Conservation (phyloP, 2,888 invertebrate species). For the Ectobius pallidus region DNA sequence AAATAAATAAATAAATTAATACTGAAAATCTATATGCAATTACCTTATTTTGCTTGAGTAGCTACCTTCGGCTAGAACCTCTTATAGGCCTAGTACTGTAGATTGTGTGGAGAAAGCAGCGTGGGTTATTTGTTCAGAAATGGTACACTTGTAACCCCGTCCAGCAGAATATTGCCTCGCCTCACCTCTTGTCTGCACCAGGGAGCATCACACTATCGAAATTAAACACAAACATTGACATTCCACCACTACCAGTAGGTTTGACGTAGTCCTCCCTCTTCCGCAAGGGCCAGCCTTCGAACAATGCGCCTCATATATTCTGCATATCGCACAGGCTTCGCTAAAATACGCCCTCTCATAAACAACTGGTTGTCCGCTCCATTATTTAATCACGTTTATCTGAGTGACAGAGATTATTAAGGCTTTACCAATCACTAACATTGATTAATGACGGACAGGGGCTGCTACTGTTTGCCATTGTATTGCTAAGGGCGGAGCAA, state of each 20-base stretch:
- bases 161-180: too few relatives aligned
- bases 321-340: neutral
- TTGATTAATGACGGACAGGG: neutral
- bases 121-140: neutral
- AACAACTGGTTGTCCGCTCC: neutral
- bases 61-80: too few relatives aligned
- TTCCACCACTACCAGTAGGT: neutral
- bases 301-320: neutral
- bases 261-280: neutral
- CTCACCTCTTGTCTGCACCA: too few relatives aligned
- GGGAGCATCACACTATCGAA: neutral
- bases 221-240: constrained; percentile 9
- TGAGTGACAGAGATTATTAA: constrained; percentile 14
- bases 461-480: neutral
- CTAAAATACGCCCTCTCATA: neutral
- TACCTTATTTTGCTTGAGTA: too few relatives aligned
- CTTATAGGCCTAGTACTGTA: too few relatives aligned
- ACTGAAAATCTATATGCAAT: too few relatives aligned
- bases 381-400: constrained; percentile 21
- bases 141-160: neutral
- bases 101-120: too few relatives aligned
- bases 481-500: neutral
- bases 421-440: constrained; percentile 10
- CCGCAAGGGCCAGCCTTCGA: too few relatives aligned
- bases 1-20: too few relatives aligned